phyloP scores from a whole-genome alignment of 2,888 invertebrate genomes.

The Eupeodes latifasciatus region DNA sequence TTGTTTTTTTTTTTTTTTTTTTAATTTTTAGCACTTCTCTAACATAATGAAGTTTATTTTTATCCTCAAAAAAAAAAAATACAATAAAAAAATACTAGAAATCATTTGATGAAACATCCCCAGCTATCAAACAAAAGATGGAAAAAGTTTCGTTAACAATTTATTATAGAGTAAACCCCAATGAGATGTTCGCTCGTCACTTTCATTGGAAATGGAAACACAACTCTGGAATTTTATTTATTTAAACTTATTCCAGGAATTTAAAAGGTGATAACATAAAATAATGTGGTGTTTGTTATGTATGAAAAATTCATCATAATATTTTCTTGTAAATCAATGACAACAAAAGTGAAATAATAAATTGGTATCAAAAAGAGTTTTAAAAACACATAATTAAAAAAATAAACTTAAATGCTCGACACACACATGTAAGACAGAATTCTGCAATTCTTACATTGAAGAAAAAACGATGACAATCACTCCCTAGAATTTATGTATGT shows the following conservation, averaged over 20 bases:
- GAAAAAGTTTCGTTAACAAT: conserved; percentile 2
- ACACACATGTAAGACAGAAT: background rate
- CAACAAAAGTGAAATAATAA: background rate
- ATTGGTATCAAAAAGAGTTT: background rate
- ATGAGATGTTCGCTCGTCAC: background rate
- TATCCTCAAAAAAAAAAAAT: background rate
- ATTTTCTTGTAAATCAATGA: background rate
- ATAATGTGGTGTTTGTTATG: background rate
- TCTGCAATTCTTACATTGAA: background rate
- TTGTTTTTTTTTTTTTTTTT: too few relatives aligned
- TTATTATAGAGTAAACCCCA: conserved; percentile 4
- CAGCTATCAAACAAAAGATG: conserved; percentile 4
- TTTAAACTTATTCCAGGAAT: background rate
- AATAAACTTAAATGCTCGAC: background rate
- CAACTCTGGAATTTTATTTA: conserved; percentile 4
- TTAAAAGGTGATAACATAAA: background rate
- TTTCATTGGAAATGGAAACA: background rate
- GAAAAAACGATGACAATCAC: background rate
- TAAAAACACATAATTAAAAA: background rate
- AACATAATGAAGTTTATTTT: conserved; percentile 5
- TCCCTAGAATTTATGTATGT: conserved; percentile 4
- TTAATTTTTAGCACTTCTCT: too few relatives aligned
- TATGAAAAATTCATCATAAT: background rate
- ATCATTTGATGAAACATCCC: background rate
- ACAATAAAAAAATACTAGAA: background rate